Conservation (phyloP, 2,888 invertebrate species). For the Drosophila paramelanica region DNA sequence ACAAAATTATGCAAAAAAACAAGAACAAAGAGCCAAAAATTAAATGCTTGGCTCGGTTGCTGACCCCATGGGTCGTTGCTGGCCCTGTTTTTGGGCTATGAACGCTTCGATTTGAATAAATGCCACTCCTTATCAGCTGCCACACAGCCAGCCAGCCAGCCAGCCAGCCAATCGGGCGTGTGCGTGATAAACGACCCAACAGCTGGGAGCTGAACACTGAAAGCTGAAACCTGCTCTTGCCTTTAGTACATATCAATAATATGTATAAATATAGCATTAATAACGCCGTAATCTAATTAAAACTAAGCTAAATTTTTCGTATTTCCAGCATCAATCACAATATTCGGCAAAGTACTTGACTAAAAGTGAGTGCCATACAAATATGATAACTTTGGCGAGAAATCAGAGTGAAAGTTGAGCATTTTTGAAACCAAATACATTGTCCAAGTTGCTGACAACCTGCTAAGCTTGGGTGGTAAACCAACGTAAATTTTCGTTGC, state of each 20-base stretch:
- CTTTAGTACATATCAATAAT: constrained; percentile 2
- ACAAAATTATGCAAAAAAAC: constrained; percentile 49
- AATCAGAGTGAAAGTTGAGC: constrained; percentile 3
- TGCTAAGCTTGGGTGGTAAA: constrained; percentile 16
- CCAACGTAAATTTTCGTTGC: background rate
- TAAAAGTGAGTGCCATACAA: background rate
- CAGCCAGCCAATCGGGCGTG: constrained; percentile 20
- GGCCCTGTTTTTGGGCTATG: constrained; percentile 9
- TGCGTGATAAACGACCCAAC: constrained; percentile 33
- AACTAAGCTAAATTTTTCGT: background rate
- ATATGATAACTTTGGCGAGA: background rate
- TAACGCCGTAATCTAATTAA: background rate
- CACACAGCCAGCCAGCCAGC: background rate
- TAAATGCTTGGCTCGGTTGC: constrained; percentile 26
- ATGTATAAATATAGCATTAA: background rate
- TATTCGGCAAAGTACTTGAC: background rate
- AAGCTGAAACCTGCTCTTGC: background rate
- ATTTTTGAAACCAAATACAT: background rate
- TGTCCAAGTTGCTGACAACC: background rate
- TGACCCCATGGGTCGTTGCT: constrained; percentile 33
- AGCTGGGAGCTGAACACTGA: background rate
- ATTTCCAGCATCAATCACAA: background rate
- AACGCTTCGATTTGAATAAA: constrained; percentile 39
- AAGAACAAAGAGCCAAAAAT: constrained; percentile 25
- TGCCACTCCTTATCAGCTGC: constrained; percentile 33